A percentile compares a stretch with the other conserved stretches of the same genome.
These are phyloP conservation scores for Odontocolon sp. DNA, from an alignment of 2,888 invertebrate species.

Conservation along the genomic window DNA sequence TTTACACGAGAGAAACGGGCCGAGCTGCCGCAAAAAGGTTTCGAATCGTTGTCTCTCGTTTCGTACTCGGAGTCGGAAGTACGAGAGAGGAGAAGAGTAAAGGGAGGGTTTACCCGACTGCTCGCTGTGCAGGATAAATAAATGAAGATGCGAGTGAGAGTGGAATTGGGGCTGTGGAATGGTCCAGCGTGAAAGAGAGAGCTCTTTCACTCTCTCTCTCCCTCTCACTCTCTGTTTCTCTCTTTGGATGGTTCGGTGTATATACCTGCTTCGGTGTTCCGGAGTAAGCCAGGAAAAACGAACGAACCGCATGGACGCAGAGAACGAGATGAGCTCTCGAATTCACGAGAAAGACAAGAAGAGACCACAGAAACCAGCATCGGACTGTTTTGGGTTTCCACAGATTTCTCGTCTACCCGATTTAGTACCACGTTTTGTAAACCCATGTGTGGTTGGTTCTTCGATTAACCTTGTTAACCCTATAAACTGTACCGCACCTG, in stretches of 20 bases:
- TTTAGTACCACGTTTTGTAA: background rate
- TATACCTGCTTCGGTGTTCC: background rate
- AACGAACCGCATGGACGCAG: background rate
- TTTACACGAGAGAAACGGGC: constrained; percentile 59
- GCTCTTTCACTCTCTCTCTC: too few species aligned
- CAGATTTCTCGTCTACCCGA: constrained; percentile 11
- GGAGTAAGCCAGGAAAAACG: constrained; percentile 18
- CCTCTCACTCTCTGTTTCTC: background rate
- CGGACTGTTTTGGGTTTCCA: constrained; percentile 10
- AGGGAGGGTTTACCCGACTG: background rate
- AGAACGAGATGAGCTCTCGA: background rate
- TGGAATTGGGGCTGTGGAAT: constrained; percentile 9
- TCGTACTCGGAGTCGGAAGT: constrained; percentile 14
- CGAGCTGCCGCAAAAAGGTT: constrained; percentile 47
- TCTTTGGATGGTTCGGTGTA: background rate
- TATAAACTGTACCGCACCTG: background rate
- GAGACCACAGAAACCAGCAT: too few species aligned
- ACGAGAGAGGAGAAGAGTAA: constrained; percentile 2
- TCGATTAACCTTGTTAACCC: background rate
- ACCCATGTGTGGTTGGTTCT: background rate
- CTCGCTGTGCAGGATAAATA: constrained; percentile 24
- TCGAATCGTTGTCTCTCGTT: constrained; percentile 45
- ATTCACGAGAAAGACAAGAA: background rate
- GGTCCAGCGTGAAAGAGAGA: background rate
- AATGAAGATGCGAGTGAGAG: constrained; percentile 32